Evolutionary conservation across 2,888 invertebrate species (phyloP), one percentile per base, ranked within the genome.

Genomic region (Polydrusus cervinus): DNA sequence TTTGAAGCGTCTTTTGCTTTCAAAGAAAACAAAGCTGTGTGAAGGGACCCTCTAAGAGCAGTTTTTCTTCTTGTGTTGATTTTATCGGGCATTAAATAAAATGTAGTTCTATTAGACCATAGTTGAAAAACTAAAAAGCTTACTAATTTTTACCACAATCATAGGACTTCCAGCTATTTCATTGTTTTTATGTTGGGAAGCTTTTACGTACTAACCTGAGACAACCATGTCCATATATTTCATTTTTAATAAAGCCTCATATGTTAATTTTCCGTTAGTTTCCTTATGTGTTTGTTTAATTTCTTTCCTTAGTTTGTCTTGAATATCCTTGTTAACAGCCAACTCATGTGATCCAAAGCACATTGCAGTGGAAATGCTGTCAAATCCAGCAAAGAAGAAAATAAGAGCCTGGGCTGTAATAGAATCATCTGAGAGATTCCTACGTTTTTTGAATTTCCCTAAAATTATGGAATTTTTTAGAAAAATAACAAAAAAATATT

Each of bases 301-400:
- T 76, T 92, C 91, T 38, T 87, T 79, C 0, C 86, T 86, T 1
- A 92, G 83, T 60, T 82, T 87, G 3, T 88, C 86, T 81, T 92
- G 92, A 0, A 90, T 82, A 0, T 91, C 90, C n/a, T 89, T 88
- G 83, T 91, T 88, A 3, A 89, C 67, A 51, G 90, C 90, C n/a
- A 92, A 80, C 81, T 91, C 91, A 49, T 90, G 87, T 0, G 90
- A 82, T 0, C 89, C 82, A 74, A 91, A 90, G 0, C 87, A 86
- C 77, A 88, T 83, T 8, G 86, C 79, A 70, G 71, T 71, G 1
- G 75, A 75, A 14, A 75, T 57, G 5, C 66, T 40, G 20, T 75
- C 75, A 45, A 75, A 89, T 0, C 89, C 89, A 16, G 88, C 89
- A 6, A 89, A 82, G 82, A 89, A 89, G 84, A 89, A 89, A 0